These are phyloP conservation scores for Lochmaea crataegi DNA, from an alignment of 2,888 invertebrate species.

Conservation along the genomic window DNA sequence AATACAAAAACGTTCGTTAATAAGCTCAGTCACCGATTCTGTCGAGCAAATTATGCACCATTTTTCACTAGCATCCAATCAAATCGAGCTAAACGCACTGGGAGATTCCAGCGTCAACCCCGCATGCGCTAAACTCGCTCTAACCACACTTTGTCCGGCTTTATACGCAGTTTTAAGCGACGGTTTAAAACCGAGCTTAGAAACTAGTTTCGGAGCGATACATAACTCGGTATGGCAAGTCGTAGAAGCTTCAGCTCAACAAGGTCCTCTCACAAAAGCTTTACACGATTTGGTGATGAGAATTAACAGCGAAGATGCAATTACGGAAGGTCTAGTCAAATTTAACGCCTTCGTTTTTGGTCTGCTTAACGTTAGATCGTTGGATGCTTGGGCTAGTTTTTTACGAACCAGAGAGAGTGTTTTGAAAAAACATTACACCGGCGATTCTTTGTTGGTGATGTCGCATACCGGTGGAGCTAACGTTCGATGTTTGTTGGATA, in stretches of 20 bases:
- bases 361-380: slow-evolving; percentile 84
- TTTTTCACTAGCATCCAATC: slow-evolving; percentile 75
- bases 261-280: slow-evolving; percentile 86
- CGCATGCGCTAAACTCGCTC: slow-evolving; percentile 77
- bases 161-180: slow-evolving; percentile 86
- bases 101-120: slow-evolving; percentile 73
- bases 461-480: slow-evolving; percentile 73
- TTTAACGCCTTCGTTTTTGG: slow-evolving; percentile 92
- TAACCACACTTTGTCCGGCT: slow-evolving; percentile 84
- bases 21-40: slow-evolving; percentile 79
- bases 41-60: slow-evolving; percentile 81
- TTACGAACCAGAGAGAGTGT: slow-evolving; percentile 86
- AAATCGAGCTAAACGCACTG: slow-evolving; percentile 70
- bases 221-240: slow-evolving; percentile 91
- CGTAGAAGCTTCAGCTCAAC: slow-evolving; percentile 87
- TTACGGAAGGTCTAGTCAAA: slow-evolving; percentile 86
- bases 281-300: slow-evolving; percentile 85
- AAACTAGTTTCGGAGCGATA: slow-evolving; percentile 87
- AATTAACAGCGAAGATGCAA: slow-evolving; percentile 84
- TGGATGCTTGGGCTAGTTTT: slow-evolving; percentile 92
- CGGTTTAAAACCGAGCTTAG: slow-evolving; percentile 82
- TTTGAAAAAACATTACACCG: slow-evolving; percentile 82
- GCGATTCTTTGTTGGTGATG: slow-evolving; percentile 77
- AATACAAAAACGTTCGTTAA: slow-evolving; percentile 76
- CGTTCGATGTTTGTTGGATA: slow-evolving; percentile 75